phyloP scores from a whole-genome alignment of 2,888 invertebrate genomes.

The Itoplectis maculator region DNA sequence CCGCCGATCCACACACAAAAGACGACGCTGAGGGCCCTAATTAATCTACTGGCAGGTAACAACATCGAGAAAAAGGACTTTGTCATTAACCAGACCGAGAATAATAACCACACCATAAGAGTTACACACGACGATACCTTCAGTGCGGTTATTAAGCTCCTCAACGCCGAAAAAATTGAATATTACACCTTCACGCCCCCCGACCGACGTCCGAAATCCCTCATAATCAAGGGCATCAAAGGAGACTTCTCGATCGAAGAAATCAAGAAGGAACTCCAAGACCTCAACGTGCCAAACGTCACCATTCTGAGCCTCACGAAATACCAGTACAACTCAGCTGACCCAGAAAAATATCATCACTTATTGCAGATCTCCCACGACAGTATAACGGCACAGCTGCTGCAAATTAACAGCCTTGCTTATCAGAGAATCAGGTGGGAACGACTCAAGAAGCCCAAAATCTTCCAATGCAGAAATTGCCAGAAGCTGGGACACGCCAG shows the following conservation, averaged over 20 bases:
- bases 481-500: constrained; percentile 40
- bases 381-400: constrained; percentile 1
- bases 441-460: constrained; percentile 8
- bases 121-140: not conserved
- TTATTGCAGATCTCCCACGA: constrained; percentile 14
- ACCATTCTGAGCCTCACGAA: not conserved
- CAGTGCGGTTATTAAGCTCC: not conserved
- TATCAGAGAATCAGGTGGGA: constrained; percentile 49
- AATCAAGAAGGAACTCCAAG: not conserved
- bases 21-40: not conserved
- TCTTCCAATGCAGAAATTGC: constrained; percentile 42
- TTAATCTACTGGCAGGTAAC: not conserved
- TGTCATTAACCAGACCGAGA: not conserved
- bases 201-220: constrained; percentile 17
- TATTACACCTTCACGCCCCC: constrained; percentile 27
- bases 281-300: constrained; percentile 1
- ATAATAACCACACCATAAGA: not conserved
- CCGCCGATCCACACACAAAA: not conserved
- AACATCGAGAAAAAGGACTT: not conserved
- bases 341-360: constrained; percentile 4
- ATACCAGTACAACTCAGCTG: not conserved
- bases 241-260: constrained; percentile 19
- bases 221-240: constrained; percentile 27
- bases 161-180: not conserved
- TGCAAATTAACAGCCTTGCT: not conserved